phyloP scores from a whole-genome alignment of 2,797 vertebrate genomes.

The Syndactyla subalaris region DNA sequence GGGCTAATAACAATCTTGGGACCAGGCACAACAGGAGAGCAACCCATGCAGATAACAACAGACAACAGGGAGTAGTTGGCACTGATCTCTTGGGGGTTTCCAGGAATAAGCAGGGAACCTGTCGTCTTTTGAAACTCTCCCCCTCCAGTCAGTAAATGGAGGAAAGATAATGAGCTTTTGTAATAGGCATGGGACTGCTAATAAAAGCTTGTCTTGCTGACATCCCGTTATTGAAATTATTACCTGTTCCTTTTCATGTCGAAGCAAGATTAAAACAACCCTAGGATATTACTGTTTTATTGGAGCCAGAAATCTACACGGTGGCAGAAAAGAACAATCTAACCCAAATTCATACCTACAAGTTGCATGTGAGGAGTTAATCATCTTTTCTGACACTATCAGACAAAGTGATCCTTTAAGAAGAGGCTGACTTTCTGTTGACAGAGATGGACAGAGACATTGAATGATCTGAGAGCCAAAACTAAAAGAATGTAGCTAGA shows the following conservation, averaged over 20 bases:
- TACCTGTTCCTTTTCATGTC: slow-evolving; percentile 6
- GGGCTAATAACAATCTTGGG: not conserved
- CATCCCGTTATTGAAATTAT: slow-evolving; percentile 49
- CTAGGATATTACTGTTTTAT: slow-evolving; percentile 33
- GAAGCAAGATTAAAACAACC: slow-evolving; percentile 49
- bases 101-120: not conserved
- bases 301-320: slow-evolving; percentile 32
- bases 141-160: not conserved
- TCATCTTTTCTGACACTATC: not conserved
- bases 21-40: not conserved
- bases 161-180: slow-evolving; percentile 20
- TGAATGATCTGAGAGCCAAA: slow-evolving; percentile 49
- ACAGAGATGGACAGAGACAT: slow-evolving; percentile 47
- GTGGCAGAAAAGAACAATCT: slow-evolving; percentile 32
- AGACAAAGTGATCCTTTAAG: slow-evolving; percentile 41
- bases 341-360: not conserved
- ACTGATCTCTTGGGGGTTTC: not conserved
- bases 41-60: not conserved
- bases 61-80: not conserved
- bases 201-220: slow-evolving; percentile 39
- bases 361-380: not conserved
- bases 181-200: slow-evolving; percentile 29
- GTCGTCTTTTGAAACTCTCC: not conserved
- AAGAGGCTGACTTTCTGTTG: slow-evolving; percentile 50
- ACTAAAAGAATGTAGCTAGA: slow-evolving; percentile 9